Percentiles rank a stretch among this genome's conserved stretches.
phyloP scores from a whole-genome alignment of 2,797 vertebrate genomes.

The Lophura swinhoii region DNA sequence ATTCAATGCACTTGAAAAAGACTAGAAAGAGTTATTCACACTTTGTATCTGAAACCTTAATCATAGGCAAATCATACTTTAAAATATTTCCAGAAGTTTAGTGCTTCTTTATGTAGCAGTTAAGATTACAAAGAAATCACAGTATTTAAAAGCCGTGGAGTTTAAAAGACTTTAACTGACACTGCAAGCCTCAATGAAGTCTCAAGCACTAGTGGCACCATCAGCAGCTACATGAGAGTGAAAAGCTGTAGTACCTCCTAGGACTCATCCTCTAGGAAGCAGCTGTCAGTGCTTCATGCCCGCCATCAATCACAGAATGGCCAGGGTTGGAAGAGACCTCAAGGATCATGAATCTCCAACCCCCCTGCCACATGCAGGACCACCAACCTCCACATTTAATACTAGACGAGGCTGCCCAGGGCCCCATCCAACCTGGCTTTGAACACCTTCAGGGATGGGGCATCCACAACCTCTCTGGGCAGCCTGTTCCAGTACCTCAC shows the following conservation, averaged over 20 bases:
- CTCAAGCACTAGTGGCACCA: neutral
- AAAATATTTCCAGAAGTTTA: constrained; percentile 6
- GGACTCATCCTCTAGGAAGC: neutral
- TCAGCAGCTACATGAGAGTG: neutral
- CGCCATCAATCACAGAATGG: too few relatives aligned
- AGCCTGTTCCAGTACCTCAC: too few relatives aligned
- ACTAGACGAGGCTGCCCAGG: too few relatives aligned
- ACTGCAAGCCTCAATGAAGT: neutral
- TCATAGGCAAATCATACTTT: neutral
- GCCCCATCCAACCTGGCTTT: too few relatives aligned
- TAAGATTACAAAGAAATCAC: neutral
- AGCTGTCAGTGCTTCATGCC: neutral
- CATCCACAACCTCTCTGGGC: too few relatives aligned
- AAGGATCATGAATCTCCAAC: too few relatives aligned
- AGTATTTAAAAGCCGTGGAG: neutral
- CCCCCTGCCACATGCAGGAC: too few relatives aligned
- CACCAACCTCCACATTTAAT: too few relatives aligned
- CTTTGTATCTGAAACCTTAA: constrained; percentile 1
- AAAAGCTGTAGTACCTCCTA: neutral
- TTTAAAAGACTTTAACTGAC: neutral
- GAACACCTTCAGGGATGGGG: too few relatives aligned
- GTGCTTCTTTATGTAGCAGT: neutral
- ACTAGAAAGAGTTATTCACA: neutral
- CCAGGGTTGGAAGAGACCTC: too few relatives aligned
- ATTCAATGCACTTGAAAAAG: neutral